Evolutionary conservation across 2,113 vertebrate species (phyloP), one percentile per base, ranked within the genome.

Genomic region (Rafetus swinhoei): DNA sequence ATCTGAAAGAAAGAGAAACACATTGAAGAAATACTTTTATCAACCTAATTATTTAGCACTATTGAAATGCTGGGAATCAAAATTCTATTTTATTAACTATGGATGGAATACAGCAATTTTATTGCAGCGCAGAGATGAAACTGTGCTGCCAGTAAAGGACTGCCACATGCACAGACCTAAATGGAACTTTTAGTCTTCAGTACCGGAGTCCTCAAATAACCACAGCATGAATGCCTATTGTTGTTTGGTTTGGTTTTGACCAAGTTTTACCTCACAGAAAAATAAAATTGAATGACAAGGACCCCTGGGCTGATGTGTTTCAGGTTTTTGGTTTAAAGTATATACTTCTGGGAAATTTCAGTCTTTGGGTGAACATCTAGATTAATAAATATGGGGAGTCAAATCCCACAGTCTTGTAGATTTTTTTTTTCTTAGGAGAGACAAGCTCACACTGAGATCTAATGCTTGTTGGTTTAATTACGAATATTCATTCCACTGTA

Each of bases 1-100:
- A 84, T 96, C 87, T 94, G 77, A 94, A 93, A 81, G 79, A 79
- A 93, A 94, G 65, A 94, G 93, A 97, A 95, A 10, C 9, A 60
- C 29, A 52, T 89, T 83, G 65, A 86, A 54, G 80, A 92, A 82
- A 39, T 82, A 7, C 29, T 50, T 27, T 50, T 77, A 21, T 50
- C 21, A 14, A 19, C 24, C 72, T 45, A 19, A 81, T 85, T 56
- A 79, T 57, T 72, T 87, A 93, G 56, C 53, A 77, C 12, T 27
- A n/a, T 89, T 95, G 25, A 83, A 74, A 65, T 79, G 16, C 25
- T 90, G 81, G 59, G 27, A 96, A 84, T 90, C 69, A 86, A 62
- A 86, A 91, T 25, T 60, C 72, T 15, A 22, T 69, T 39, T 57
- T 84, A 69, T 39, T 74, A 60, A 80, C 19, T 83, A 77, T 84